Evolutionary conservation across 2,888 invertebrate genomes (phyloP), one percentile per base, ranked within the genome.

Genomic region (Drosophila mettleri): DNA sequence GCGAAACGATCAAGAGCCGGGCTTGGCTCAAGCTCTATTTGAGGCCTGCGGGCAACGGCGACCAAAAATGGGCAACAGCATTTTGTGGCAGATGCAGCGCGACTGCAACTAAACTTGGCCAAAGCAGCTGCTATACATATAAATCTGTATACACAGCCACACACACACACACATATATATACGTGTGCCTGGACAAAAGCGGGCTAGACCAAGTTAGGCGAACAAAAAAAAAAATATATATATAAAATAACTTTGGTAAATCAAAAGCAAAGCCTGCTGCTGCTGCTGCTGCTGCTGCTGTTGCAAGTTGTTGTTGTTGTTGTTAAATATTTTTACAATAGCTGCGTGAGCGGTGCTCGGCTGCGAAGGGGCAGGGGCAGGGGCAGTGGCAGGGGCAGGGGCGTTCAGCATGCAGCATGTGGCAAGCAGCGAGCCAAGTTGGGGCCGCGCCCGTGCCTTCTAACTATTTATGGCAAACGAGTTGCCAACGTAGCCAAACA

Each of bases 371-470:
- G 7, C 20, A 2, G 39, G 20, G 2, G 16, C 7, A n/a, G 39
- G 20, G 20, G 7, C 20, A 2, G 39, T 12, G 2, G 16, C 7
- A n/a, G 39, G 20, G 20, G 7, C 20, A 2, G 39, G 20, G 2
- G 16, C 7, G 24, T n/a, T n/a, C n/a, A 5, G 70, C 69, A 59
- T 54, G 69, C 24, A 58, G 72, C 72, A 71, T 62, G 71, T 48
- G 52, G 75, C 64, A 65, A 22, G 58, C 43, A 54, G 62, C 72
- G 72, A 65, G 79, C 75, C 75, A 71, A 78, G 77, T 79, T 75
- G 79, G 70, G 75, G 88, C 88, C 88, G 83, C 83, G 88, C 88
- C 88, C 88, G 88, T 86, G 83, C 88, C 88, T 88, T 88, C 86
- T 84, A 88, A 84, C 88, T 84, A 84, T 84, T 84, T 84, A 84